Evolutionary conservation across 2,888 invertebrate genomes (phyloP).

Genomic region (Sphaerophoria taeniata): DNA sequence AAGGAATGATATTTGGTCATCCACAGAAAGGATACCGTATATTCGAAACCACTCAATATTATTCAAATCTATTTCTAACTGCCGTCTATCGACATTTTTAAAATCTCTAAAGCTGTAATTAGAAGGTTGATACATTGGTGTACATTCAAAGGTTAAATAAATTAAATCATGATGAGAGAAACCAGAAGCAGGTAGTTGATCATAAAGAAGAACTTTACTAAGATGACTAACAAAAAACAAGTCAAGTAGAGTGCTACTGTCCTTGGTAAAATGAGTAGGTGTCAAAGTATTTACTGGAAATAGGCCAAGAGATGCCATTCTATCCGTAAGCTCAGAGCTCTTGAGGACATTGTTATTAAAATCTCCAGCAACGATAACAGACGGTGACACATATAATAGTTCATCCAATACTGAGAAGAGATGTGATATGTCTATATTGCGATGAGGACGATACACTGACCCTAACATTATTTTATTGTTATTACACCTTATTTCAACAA

Average conservation of each 20-base stretch:
- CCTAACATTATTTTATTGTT: conserved; percentile 1
- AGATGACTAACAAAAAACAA: conserved; percentile 16
- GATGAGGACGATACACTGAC: conserved; percentile 4
- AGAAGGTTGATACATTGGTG: neutral
- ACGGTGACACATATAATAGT: conserved; percentile 1
- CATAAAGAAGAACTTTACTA: neutral
- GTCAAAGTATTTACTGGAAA: conserved; percentile 10
- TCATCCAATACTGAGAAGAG: neutral
- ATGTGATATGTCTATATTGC: conserved; percentile 6
- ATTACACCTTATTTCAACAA: neutral
- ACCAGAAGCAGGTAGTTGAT: neutral
- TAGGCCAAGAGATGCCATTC: conserved; percentile 1
- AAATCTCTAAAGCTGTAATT: neutral
- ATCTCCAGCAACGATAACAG: neutral
- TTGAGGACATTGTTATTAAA: neutral
- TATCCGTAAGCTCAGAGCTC: neutral
- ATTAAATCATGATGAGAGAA: neutral
- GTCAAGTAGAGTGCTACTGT: neutral
- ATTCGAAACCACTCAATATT: too few relatives aligned
- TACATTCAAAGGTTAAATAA: conserved; percentile 1
- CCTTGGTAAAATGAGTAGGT: neutral
- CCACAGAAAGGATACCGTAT: too few relatives aligned
- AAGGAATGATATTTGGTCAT: too few relatives aligned
- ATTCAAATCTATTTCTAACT: conserved; percentile 2
- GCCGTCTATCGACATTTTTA: neutral